Conservation (phyloP, 2,113 vertebrate species). For the Tenebrosternarchus preto region DNA sequence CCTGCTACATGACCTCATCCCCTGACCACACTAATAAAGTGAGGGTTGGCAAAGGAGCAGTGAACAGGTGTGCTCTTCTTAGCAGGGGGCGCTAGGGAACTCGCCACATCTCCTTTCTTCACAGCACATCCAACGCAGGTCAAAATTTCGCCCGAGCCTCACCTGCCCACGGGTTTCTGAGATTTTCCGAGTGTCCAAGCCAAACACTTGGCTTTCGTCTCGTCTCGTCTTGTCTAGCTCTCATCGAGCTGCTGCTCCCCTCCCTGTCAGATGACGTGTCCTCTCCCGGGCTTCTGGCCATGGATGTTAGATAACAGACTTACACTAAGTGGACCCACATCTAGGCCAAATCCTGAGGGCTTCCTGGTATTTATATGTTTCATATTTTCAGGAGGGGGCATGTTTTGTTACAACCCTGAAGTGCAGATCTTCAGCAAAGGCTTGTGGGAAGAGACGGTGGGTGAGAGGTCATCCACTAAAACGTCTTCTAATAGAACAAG, state of each 20-base stretch:
- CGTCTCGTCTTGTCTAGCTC: no score
- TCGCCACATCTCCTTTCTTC: no score
- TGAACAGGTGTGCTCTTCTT: no score
- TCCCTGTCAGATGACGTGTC: conserved; percentile 35
- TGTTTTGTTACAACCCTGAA: not conserved
- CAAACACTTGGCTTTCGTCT: conserved; percentile 39
- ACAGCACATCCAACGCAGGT: no score
- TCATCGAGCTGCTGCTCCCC: conserved; percentile 5
- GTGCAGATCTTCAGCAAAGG: no score
- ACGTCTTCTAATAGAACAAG: no score
- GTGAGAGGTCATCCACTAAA: no score
- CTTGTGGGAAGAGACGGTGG: no score
- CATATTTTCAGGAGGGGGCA: not conserved
- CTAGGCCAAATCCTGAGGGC: conserved; percentile 32
- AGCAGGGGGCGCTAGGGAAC: no score
- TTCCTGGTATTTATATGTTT: not conserved
- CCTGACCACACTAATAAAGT: no score
- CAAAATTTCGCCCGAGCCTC: no score
- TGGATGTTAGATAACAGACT: conserved; percentile 38
- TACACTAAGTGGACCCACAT: conserved; percentile 29
- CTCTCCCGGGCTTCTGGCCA: conserved; percentile 37
- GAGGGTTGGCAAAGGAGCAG: no score
- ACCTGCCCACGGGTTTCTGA: not conserved
- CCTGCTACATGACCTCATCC: not conserved
- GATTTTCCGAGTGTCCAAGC: conserved; percentile 5